A percentile compares a stretch with the other conserved stretches of the same genome.
phyloP scores from a whole-genome alignment of 2,113 vertebrate species.

The Osmerus mordax region DNA sequence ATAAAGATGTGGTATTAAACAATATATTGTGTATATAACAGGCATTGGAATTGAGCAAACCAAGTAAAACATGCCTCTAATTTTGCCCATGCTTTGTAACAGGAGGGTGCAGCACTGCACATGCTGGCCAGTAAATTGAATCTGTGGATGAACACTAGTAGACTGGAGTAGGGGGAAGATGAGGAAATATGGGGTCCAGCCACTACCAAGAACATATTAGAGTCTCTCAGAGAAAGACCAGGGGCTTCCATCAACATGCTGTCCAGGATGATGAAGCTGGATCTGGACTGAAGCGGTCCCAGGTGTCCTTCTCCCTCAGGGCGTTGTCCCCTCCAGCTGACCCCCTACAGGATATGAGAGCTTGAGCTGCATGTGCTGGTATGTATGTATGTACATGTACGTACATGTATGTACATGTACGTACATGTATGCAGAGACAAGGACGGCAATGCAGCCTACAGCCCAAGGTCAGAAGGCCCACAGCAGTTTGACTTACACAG shows the following conservation, averaged over 20 bases:
- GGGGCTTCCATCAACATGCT: slow-evolving; percentile 66
- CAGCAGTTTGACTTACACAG: slow-evolving; percentile 14
- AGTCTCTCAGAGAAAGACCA: slow-evolving; percentile 55
- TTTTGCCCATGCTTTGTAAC: slow-evolving; percentile 56
- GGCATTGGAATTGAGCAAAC: slow-evolving; percentile 53
- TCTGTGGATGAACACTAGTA: slow-evolving; percentile 62
- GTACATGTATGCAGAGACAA: background rate
- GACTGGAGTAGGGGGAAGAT: slow-evolving; percentile 31
- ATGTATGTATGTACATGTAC: no score
- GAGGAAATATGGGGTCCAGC: slow-evolving; percentile 63
- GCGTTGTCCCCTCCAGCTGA: slow-evolving; percentile 34
- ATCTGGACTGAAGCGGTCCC: slow-evolving; percentile 38
- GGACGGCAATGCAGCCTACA: background rate
- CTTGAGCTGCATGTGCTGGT: slow-evolving; percentile 22
- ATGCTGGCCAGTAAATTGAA: slow-evolving; percentile 62
- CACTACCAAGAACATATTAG: slow-evolving; percentile 71
- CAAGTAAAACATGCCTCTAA: slow-evolving; percentile 58
- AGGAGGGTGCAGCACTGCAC: slow-evolving; percentile 13
- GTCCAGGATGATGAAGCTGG: slow-evolving; percentile 50
- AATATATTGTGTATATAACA: no score
- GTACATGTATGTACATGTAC: slow-evolving; percentile 16
- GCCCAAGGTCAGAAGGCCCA: no score
- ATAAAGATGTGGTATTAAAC: no score
- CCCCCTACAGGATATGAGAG: slow-evolving; percentile 24
- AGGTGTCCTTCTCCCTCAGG: slow-evolving; percentile 38